phyloP scores from a whole-genome alignment of 2,113 vertebrate genomes.

The Serinus canaria region DNA sequence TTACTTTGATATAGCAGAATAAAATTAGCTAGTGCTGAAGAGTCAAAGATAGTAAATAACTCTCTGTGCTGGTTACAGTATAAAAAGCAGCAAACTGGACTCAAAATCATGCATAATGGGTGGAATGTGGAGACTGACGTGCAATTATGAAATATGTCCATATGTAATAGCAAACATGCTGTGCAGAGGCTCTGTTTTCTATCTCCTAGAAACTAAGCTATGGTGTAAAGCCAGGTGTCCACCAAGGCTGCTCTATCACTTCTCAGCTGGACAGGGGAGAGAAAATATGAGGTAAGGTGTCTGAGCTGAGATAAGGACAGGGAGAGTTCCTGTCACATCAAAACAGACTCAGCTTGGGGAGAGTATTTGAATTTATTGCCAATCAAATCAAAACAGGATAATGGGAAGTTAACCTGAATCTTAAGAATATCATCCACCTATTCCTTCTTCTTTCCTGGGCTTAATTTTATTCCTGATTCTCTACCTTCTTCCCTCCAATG shows the following conservation, averaged over 20 bases:
- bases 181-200: not conserved
- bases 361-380: not conserved
- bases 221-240: not conserved
- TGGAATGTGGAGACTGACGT: not conserved
- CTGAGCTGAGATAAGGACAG: not conserved
- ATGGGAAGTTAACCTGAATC: not conserved
- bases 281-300: not conserved
- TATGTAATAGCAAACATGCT: not conserved
- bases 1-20: not conserved
- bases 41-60: not conserved
- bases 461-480: not conserved
- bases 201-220: not conserved
- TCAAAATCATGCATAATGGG: not conserved
- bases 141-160: not conserved
- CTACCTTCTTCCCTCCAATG: rapidly evolving
- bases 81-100: not conserved
- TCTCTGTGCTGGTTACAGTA: not conserved
- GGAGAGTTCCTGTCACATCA: not conserved
- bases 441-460: not conserved
- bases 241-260: not conserved
- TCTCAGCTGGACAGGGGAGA: not conserved
- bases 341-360: not conserved
- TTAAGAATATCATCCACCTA: not conserved
- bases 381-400: not conserved
- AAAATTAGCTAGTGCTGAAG: not conserved